Evolutionary conservation across 2,797 vertebrate species (phyloP).

Genomic region (Enteromius paludinosus): DNA sequence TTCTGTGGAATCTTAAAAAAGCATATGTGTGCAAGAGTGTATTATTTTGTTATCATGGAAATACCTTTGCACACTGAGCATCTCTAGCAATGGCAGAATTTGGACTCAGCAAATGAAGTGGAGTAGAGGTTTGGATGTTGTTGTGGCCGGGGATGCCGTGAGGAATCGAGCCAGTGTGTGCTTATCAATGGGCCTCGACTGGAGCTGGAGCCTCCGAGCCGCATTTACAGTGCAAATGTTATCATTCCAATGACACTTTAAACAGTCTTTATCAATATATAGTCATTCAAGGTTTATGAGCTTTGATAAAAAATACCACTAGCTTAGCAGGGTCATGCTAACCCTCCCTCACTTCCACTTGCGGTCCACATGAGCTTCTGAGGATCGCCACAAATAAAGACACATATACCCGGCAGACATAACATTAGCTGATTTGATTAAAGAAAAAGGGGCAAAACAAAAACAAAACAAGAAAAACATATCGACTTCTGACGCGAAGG

Average conservation of each 20-base stretch:
- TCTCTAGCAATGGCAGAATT: background rate
- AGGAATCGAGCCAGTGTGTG: conserved; percentile 43
- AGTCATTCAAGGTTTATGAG: conserved; percentile 99
- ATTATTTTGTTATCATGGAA: background rate
- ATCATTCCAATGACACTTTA: conserved; percentile 94
- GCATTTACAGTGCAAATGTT: conserved; percentile 89
- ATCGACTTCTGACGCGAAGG: conserved; percentile 69
- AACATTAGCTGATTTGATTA: conserved; percentile 26
- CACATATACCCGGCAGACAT: conserved; percentile 41
- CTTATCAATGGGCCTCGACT: conserved; percentile 73
- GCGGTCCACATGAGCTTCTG: conserved; percentile 44
- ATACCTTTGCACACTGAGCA: background rate
- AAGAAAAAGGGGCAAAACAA: conserved; percentile 39
- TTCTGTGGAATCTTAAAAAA: background rate
- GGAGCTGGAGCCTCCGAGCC: conserved; percentile 71
- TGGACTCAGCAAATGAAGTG: background rate
- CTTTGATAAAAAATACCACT: conserved; percentile 95
- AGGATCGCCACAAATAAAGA: conserved; percentile 54
- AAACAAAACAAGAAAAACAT: conserved; percentile 51
- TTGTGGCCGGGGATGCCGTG: background rate
- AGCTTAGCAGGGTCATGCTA: conserved; percentile 83
- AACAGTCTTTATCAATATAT: conserved; percentile 97
- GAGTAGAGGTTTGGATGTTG: background rate
- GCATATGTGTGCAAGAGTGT: background rate
- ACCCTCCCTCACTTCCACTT: conserved; percentile 47